These are phyloP conservation scores for Netelia melanura DNA, from an alignment of 2,888 invertebrate species.

Conservation along the genomic window DNA sequence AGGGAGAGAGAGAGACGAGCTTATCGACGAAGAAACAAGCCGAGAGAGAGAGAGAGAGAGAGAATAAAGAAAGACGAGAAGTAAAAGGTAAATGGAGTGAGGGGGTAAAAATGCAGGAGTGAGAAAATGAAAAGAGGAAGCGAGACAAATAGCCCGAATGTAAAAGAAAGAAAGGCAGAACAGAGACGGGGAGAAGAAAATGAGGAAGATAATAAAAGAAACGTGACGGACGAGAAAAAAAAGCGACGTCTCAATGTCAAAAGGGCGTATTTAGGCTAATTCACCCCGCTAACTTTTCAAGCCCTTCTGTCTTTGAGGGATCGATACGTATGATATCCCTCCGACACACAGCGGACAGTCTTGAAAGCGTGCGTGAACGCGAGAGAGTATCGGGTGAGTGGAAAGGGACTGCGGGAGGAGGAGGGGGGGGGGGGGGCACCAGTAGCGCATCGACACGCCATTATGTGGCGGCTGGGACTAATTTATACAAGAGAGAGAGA, in stretches of 20 bases:
- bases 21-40: background rate
- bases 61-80: slow-evolving; percentile 43
- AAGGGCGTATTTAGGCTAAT: slow-evolving; percentile 1
- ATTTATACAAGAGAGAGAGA: slow-evolving; percentile 84
- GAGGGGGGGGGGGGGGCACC: slow-evolving; percentile 72
- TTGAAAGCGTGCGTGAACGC: slow-evolving; percentile 21
- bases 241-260: background rate
- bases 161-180: background rate
- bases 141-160: background rate
- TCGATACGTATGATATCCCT: slow-evolving; percentile 3
- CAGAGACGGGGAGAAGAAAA: background rate
- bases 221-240: background rate
- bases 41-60: slow-evolving; percentile 52
- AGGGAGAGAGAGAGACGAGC: slow-evolving; percentile 46
- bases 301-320: slow-evolving; percentile 20
- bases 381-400: slow-evolving; percentile 12
- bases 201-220: slow-evolving; percentile 3
- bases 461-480: slow-evolving; percentile 84
- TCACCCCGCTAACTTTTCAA: background rate
- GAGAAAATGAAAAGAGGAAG: slow-evolving; percentile 35
- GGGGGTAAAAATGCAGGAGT: slow-evolving; percentile 65
- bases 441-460: slow-evolving; percentile 85
- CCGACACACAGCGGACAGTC: slow-evolving; percentile 2
- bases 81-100: slow-evolving; percentile 8
- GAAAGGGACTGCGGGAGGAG: slow-evolving; percentile 61